These are phyloP conservation scores for Microplitis manilae DNA, from an alignment of 2,888 invertebrate genomes.

Conservation along the genomic window DNA sequence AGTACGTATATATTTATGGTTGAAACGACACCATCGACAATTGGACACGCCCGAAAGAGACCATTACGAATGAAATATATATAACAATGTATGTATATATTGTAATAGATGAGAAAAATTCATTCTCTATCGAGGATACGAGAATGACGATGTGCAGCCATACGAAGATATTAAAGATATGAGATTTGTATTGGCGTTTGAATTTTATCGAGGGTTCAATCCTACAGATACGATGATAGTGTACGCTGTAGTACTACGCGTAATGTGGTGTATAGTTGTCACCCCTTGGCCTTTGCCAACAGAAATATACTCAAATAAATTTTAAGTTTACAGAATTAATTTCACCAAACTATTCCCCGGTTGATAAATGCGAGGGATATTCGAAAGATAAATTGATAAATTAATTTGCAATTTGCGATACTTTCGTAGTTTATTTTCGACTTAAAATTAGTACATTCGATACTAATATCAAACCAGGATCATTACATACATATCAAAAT, in stretches of 20 bases:
- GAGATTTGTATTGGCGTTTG: not conserved
- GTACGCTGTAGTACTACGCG: not conserved
- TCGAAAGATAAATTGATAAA: not conserved
- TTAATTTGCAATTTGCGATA: not conserved
- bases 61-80: slow-evolving; percentile 22
- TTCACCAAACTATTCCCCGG: not conserved
- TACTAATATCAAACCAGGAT: too few relatives aligned
- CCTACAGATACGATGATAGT: not conserved
- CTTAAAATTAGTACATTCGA: too few relatives aligned
- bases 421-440: not conserved
- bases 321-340: not conserved
- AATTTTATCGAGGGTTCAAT: not conserved
- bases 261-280: not conserved
- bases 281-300: not conserved
- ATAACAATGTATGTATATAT: slow-evolving; percentile 8
- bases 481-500: too few relatives aligned
- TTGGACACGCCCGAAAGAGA: slow-evolving; percentile 1
- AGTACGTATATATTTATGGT: slow-evolving; percentile 31
- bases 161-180: slow-evolving; percentile 1
- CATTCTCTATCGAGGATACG: not conserved
- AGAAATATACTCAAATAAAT: slow-evolving; percentile 7
- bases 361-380: not conserved
- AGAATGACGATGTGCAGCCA: not conserved
- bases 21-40: slow-evolving; percentile 19
- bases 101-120: not conserved